Conservation (phyloP, 2,888 invertebrate genomes). For the Agrilus cyanescens region DNA sequence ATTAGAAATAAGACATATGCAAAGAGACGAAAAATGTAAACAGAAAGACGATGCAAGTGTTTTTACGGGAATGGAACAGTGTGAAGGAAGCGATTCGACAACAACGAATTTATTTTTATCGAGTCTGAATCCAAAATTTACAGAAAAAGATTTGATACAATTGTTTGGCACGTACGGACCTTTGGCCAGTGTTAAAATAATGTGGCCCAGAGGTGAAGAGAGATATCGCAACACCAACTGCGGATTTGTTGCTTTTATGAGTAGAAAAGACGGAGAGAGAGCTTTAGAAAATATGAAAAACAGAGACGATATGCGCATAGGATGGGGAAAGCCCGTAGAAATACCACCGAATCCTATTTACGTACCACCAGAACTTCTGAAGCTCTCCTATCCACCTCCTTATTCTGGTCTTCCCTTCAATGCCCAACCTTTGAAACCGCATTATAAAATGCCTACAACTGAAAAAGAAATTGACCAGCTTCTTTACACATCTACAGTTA, state of each 20-base stretch:
- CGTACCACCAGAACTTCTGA: slow-evolving; percentile 76
- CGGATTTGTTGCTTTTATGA: slow-evolving; percentile 99
- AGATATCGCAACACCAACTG: slow-evolving; percentile 83
- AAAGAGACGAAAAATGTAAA: slow-evolving; percentile 81
- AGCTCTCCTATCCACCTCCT: slow-evolving; percentile 74
- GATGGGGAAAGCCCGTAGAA: slow-evolving; percentile 96
- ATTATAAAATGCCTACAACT: slow-evolving; percentile 16
- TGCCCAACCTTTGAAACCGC: slow-evolving; percentile 61
- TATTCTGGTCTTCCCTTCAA: slow-evolving; percentile 94
- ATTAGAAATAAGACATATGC: slow-evolving; percentile 84
- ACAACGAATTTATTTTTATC: slow-evolving; percentile 97
- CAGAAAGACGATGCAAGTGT: slow-evolving; percentile 53
- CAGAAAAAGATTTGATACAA: slow-evolving; percentile 90
- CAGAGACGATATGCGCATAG: slow-evolving; percentile 85
- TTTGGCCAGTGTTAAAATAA: slow-evolving; percentile 96
- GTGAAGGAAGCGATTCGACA: slow-evolving; percentile 83
- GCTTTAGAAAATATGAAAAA: slow-evolving; percentile 76
- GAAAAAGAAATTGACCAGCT: slow-evolving; percentile 41
- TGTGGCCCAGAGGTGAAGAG: slow-evolving; percentile 98
- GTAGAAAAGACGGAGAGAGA: slow-evolving; percentile 88
- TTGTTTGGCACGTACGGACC: slow-evolving; percentile 95
- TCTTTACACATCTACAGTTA: slow-evolving; percentile 78
- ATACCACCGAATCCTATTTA: slow-evolving; percentile 92
- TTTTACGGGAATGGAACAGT: slow-evolving; percentile 6
- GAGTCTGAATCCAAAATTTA: slow-evolving; percentile 88